Conservation (phyloP, 2,113 vertebrate genomes). For the Mesembrinibis cayennensis region DNA sequence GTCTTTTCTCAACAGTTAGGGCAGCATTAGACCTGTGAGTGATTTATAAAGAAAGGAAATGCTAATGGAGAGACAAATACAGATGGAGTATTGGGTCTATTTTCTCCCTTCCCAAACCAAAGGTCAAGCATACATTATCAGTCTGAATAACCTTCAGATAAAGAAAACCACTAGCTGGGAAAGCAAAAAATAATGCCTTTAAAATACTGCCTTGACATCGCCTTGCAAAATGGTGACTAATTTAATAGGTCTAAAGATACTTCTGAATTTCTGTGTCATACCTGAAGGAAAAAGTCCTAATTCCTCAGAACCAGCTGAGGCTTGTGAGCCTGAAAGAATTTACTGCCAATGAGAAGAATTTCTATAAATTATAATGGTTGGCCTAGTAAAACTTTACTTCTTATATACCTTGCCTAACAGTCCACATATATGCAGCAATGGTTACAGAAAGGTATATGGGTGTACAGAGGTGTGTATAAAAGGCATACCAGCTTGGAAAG, state of each 20-base stretch:
- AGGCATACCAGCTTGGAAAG: not conserved
- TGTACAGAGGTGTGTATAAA: not conserved
- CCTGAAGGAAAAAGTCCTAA: not conserved
- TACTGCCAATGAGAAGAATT: not conserved
- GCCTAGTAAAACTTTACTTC: not conserved
- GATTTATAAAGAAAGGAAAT: slow-evolving; percentile 2
- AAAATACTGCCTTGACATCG: not conserved
- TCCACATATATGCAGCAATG: not conserved
- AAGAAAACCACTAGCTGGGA: not conserved
- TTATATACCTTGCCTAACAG: not conserved
- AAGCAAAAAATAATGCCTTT: not conserved
- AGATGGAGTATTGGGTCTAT: not conserved
- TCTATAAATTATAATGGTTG: not conserved
- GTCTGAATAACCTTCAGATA: not conserved
- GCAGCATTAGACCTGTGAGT: not conserved
- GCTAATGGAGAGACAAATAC: not conserved
- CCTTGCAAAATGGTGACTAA: not conserved
- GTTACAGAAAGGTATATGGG: not conserved
- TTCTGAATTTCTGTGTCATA: not conserved
- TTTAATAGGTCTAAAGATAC: not conserved
- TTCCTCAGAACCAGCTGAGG: not conserved
- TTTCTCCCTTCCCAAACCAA: slow-evolving; percentile 13
- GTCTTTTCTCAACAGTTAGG: not conserved
- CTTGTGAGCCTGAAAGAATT: not conserved
- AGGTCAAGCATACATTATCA: not conserved